These are phyloP conservation scores for Drosophila macrospina DNA, from an alignment of 2,888 invertebrate genomes.

Conservation along the genomic window DNA sequence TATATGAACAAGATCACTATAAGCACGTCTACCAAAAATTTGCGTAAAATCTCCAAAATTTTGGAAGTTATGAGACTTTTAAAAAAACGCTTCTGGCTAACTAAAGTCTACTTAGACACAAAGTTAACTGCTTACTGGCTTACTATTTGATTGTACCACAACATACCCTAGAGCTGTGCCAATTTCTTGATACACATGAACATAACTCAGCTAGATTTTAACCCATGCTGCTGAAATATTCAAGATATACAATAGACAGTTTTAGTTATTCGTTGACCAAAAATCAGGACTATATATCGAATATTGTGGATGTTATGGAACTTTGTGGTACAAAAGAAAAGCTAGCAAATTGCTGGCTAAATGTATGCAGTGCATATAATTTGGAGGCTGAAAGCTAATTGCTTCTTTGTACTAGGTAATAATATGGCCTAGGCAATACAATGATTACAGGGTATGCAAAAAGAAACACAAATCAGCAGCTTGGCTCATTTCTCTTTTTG, in stretches of 20 bases:
- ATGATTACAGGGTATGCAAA: conserved; percentile 14
- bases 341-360: too few species aligned
- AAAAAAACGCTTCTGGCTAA: neutral
- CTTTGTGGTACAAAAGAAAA: too few species aligned
- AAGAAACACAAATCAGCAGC: conserved; percentile 31
- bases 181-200: too few species aligned
- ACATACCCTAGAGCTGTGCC: too few species aligned
- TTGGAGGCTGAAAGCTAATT: neutral
- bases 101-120: too few species aligned
- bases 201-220: neutral
- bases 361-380: too few species aligned
- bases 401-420: neutral
- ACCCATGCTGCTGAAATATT: neutral
- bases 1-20: neutral
- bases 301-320: neutral
- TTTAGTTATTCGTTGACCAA: neutral
- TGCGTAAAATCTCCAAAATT: neutral
- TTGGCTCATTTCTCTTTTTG: conserved; percentile 64
- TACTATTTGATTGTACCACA: neutral
- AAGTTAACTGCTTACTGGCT: neutral
- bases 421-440: neutral
- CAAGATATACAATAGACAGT: neutral
- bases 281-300: neutral
- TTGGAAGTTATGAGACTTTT: neutral
- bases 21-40: neutral